These are phyloP conservation scores for Meiosimyza decipiens DNA, from an alignment of 2,888 invertebrate species.

Conservation along the genomic window DNA sequence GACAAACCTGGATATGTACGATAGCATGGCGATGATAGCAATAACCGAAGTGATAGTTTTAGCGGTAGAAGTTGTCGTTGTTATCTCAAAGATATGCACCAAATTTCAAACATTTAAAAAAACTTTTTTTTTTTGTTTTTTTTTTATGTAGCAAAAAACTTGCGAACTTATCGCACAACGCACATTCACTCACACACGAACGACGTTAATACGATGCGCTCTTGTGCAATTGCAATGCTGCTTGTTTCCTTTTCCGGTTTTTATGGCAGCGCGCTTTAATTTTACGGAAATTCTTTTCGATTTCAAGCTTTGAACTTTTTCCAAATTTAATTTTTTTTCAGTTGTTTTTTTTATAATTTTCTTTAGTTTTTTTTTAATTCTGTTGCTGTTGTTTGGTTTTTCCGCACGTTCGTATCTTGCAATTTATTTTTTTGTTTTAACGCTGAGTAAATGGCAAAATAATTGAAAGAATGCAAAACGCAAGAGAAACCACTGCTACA, in stretches of 20 bases:
- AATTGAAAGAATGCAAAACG: conserved; percentile 44
- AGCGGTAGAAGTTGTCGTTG: conserved; percentile 11
- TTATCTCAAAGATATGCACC: conserved; percentile 25
- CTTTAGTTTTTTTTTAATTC: conserved; percentile 13
- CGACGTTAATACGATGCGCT: background rate
- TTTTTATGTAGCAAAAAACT: conserved; percentile 25
- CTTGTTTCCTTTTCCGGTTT: conserved; percentile 27
- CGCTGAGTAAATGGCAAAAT: conserved; percentile 45
- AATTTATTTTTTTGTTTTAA: conserved; percentile 37
- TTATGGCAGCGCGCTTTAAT: conserved; percentile 22
- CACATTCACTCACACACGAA: conserved; percentile 7
- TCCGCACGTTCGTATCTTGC: conserved; percentile 26
- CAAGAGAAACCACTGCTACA: conserved; percentile 14
- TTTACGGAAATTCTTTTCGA: conserved; percentile 18
- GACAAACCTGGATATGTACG: background rate
- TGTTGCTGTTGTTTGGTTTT: conserved; percentile 13
- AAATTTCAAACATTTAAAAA: conserved; percentile 21
- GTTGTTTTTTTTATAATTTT: conserved; percentile 21
- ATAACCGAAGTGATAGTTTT: no score
- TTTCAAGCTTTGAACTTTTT: conserved; percentile 9
- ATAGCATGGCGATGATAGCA: no score
- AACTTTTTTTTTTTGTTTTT: conserved; percentile 32
- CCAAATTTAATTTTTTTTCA: background rate
- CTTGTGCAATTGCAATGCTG: conserved; percentile 13
- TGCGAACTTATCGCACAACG: background rate